phyloP scores from a whole-genome alignment of 1,140 invertebrate species.

The Hestina assimilis region DNA sequence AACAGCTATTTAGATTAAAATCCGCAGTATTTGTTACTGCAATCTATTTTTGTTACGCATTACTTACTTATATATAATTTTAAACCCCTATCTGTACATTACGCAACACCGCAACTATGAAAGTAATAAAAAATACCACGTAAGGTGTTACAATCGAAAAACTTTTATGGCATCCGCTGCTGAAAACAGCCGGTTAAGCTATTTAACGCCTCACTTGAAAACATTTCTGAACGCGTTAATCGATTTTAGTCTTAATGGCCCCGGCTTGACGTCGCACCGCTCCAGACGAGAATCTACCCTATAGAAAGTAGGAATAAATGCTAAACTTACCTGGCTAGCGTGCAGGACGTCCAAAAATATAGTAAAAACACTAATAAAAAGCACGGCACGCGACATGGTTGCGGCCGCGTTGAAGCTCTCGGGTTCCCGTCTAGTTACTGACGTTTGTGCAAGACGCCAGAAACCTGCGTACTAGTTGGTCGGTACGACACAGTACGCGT shows the following conservation, averaged over 20 bases:
- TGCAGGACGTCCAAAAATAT: slow-evolving; percentile 73
- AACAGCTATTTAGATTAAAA: not conserved
- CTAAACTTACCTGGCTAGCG: slow-evolving; percentile 68
- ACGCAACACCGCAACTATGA: slow-evolving; percentile 41
- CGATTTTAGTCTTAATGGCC: slow-evolving; percentile 68
- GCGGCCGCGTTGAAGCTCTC: slow-evolving; percentile 62
- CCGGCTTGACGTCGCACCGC: slow-evolving; percentile 34
- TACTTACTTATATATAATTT: not conserved
- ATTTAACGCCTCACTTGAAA: slow-evolving; percentile 63
- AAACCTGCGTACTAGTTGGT: slow-evolving; percentile 69
- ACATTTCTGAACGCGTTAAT: slow-evolving; percentile 61
- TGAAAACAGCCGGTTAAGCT: slow-evolving; percentile 57
- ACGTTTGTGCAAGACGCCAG: slow-evolving; percentile 63
- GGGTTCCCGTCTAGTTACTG: slow-evolving; percentile 44
- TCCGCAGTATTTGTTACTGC: not conserved
- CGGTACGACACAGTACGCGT: slow-evolving; percentile 64
- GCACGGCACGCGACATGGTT: slow-evolving; percentile 73
- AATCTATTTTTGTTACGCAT: not conserved
- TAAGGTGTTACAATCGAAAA: slow-evolving; percentile 39
- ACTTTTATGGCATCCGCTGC: slow-evolving; percentile 59
- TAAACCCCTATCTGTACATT: slow-evolving; percentile 25
- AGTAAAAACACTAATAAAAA: slow-evolving; percentile 76
- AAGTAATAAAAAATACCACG: slow-evolving; percentile 34
- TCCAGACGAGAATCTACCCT: slow-evolving; percentile 6
- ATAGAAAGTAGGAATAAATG: slow-evolving; percentile 26